Evolutionary conservation across 2,888 invertebrate genomes (phyloP).

Genomic region (Eupithecia subfuscata): DNA sequence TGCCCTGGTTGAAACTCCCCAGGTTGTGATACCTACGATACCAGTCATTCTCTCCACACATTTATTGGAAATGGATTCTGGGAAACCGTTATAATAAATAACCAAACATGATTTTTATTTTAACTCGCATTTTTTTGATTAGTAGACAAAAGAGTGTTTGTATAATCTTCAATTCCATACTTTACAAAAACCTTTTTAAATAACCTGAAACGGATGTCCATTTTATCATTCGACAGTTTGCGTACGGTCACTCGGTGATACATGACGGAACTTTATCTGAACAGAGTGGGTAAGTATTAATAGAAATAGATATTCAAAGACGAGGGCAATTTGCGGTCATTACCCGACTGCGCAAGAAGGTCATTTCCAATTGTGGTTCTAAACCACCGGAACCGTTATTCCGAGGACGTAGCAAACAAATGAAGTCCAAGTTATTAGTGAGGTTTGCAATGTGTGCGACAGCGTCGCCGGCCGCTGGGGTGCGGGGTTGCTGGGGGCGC

Average conservation of each 20-base stretch:
- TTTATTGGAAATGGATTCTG: not conserved
- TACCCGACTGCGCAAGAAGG: not conserved
- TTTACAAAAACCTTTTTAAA: not conserved
- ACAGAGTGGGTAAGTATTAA: not conserved
- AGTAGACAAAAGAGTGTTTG: too few species aligned
- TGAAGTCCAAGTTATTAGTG: slow-evolving; percentile 3
- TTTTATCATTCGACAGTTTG: not conserved
- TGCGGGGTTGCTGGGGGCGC: not conserved
- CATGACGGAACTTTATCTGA: not conserved
- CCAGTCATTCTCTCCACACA: not conserved
- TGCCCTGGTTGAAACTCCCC: not conserved
- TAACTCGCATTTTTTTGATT: too few species aligned
- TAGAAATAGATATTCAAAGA: not conserved
- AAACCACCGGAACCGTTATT: not conserved
- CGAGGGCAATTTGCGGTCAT: not conserved
- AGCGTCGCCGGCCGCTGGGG: not conserved
- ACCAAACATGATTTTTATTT: not conserved
- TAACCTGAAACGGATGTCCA: not conserved
- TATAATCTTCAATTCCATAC: not conserved
- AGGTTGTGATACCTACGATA: not conserved
- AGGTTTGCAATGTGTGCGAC: slow-evolving; percentile 1
- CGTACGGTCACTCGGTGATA: not conserved
- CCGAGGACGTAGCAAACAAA: not conserved
- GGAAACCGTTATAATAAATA: not conserved
- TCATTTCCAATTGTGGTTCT: not conserved